Conservation (phyloP, 2,797 vertebrate species). For the Odontamblyopus rebecca region DNA sequence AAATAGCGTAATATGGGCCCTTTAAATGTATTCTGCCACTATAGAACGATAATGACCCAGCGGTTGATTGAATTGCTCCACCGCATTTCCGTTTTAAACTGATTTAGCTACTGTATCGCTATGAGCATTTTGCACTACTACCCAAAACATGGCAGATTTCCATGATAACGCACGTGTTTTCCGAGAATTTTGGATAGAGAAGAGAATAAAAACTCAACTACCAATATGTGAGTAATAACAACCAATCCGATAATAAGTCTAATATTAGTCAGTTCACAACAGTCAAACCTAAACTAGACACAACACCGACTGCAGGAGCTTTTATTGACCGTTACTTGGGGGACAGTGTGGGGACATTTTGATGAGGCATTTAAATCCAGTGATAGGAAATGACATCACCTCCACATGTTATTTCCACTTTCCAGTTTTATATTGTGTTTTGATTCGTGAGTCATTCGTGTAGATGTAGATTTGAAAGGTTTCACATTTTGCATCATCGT, state of each 20-base stretch:
- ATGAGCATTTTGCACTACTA: too few species aligned
- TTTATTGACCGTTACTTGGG: too few species aligned
- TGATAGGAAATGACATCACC: slow-evolving; percentile 27
- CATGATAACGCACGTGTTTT: background rate
- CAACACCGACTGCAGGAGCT: too few species aligned
- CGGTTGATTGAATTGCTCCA: too few species aligned
- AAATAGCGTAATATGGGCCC: too few species aligned
- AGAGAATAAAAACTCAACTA: background rate
- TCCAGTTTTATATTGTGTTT: slow-evolving; percentile 17
- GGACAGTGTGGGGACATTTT: background rate
- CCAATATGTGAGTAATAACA: background rate
- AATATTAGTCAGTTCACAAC: background rate
- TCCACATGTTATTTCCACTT: slow-evolving; percentile 1
- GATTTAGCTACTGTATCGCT: too few species aligned
- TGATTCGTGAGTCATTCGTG: slow-evolving; percentile 24
- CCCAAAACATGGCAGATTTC: background rate
- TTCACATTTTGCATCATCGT: slow-evolving; percentile 15
- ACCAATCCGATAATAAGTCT: background rate
- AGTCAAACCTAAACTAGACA: background rate
- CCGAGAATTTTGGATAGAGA: background rate
- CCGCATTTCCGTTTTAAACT: too few species aligned
- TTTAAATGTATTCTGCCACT: too few species aligned
- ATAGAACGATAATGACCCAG: too few species aligned
- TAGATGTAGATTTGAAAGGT: slow-evolving; percentile 15
- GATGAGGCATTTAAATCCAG: background rate